These are phyloP conservation scores for Gryllus bimaculatus DNA, from an alignment of 1,140 invertebrate species.

Conservation along the genomic window DNA sequence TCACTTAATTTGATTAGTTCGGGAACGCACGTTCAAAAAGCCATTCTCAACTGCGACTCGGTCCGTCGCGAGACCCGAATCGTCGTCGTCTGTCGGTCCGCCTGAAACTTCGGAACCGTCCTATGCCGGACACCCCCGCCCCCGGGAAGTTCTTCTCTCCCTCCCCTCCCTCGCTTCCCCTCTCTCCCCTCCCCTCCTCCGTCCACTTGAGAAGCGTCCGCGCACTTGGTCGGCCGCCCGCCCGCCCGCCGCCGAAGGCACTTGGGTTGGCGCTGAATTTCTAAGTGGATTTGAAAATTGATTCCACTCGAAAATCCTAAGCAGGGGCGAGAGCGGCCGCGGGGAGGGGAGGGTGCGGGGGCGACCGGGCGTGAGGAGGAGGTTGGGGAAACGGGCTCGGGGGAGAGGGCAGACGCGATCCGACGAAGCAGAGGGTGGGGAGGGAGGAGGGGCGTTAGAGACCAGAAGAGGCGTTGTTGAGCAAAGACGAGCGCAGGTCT, in stretches of 20 bases:
- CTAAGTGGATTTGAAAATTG: constrained; percentile 19
- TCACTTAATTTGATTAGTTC: no score
- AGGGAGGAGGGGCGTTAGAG: no score
- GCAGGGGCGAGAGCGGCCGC: neutral
- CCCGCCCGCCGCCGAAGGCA: neutral
- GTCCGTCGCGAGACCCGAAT: no score
- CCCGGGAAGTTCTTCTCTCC: neutral
- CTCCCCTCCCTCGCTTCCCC: no score
- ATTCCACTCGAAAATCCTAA: constrained; percentile 19
- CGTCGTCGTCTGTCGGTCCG: no score
- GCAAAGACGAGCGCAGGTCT: neutral
- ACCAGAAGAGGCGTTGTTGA: neutral
- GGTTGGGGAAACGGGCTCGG: neutral
- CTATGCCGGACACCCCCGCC: neutral
- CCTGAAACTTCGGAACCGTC: no score
- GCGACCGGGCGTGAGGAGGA: neutral
- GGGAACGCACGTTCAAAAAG: no score
- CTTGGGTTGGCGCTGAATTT: constrained; percentile 10
- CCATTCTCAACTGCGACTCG: no score
- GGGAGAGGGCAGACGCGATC: neutral
- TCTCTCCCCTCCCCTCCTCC: no score
- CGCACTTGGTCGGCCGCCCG: neutral
- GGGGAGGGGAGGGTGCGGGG: neutral
- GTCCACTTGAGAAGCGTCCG: no score
- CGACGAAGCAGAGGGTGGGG: no score